Evolutionary conservation across 1,140 invertebrate species (phyloP).

Genomic region (Ectropis grisescens): DNA sequence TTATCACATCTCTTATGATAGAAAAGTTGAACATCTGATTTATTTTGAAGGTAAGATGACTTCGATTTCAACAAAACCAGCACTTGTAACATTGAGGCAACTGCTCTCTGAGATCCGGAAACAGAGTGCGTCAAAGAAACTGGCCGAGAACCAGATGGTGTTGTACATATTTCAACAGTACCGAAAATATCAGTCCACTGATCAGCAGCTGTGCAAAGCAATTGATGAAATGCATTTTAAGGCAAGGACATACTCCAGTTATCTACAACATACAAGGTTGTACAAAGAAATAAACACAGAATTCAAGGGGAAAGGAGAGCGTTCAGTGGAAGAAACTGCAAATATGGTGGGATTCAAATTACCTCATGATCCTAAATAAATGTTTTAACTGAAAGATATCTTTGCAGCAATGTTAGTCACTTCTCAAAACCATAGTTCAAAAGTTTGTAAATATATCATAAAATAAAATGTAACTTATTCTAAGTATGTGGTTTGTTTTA

Average conservation of each 20-base stretch:
- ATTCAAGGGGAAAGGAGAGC: slow-evolving; percentile 83
- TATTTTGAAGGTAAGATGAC: slow-evolving; percentile 61
- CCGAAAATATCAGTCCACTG: slow-evolving; percentile 80
- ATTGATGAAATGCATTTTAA: slow-evolving; percentile 80
- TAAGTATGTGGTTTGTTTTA: slow-evolving; percentile 4
- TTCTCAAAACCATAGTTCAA: not conserved
- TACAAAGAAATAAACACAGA: slow-evolving; percentile 79
- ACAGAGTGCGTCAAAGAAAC: slow-evolving; percentile 58
- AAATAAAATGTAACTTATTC: too few species aligned
- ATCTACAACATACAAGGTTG: slow-evolving; percentile 76
- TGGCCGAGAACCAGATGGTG: slow-evolving; percentile 72
- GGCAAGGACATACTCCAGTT: slow-evolving; percentile 82
- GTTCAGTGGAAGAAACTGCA: slow-evolving; percentile 82
- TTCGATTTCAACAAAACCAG: slow-evolving; percentile 56
- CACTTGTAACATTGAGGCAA: slow-evolving; percentile 68
- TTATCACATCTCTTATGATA: slow-evolving; percentile 67
- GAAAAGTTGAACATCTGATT: slow-evolving; percentile 52
- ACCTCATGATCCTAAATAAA: slow-evolving; percentile 80
- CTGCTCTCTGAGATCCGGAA: slow-evolving; percentile 74
- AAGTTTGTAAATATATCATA: not conserved
- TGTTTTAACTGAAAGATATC: too few species aligned
- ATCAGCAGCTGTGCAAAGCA: slow-evolving; percentile 84
- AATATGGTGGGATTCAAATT: slow-evolving; percentile 88
- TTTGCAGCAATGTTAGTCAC: too few species aligned
- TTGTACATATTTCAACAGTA: slow-evolving; percentile 81